Base-by-base conservation (phyloP, 2,888 invertebrate genomes). In the Brachyptera risi region DNA sequence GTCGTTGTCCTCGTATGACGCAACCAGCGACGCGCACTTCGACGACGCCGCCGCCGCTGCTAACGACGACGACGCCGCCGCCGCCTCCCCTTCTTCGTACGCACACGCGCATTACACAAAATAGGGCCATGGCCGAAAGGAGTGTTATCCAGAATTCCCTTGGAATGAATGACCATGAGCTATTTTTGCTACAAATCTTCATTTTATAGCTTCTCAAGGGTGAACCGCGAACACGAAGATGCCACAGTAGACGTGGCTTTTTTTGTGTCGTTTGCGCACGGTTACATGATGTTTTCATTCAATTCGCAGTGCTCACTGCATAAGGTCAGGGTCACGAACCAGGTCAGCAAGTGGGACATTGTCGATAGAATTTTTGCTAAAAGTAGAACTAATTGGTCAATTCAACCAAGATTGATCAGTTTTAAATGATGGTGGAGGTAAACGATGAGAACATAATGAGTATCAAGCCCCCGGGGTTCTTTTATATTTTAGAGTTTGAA, bases 1-100 rank as follows among this genome's bases (percentile, higher is more conserved):
- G 68, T 70, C 69, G 69, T 67, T 68, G 70, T 64, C 68, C 70
- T 67, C 65, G 56, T 38, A n/a, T n/a, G n/a, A n/a, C n/a, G n/a
- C n/a, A n/a, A n/a, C n/a, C 60, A 58, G 57, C 59, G 64, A 47
- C 61, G 60, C 61, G 50, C 15, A 50, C 26, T 15, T 27, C 19
- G 23, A 60, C 47, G 61, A 49, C 51, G 54, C 58, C 63, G 58
- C 60, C 62, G 59, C 54, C 60, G 59, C 38, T 38, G 49, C 47
- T 1, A n/a, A 42, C 60, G 42, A 40, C 31, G 31, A 56, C 59
- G 47, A 3, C 23, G 47, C 11, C 24, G 21, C 47, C 47, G 21
- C 7, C 47, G 44, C 47, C 47, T 23, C 47, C 47, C 24, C 23
- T 21, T 2, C 47, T n/a, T 21, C 23, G 23, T 3, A 50, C 47